Conservation (phyloP, 2,888 invertebrate genomes). For the Drosophila neonasuta region DNA sequence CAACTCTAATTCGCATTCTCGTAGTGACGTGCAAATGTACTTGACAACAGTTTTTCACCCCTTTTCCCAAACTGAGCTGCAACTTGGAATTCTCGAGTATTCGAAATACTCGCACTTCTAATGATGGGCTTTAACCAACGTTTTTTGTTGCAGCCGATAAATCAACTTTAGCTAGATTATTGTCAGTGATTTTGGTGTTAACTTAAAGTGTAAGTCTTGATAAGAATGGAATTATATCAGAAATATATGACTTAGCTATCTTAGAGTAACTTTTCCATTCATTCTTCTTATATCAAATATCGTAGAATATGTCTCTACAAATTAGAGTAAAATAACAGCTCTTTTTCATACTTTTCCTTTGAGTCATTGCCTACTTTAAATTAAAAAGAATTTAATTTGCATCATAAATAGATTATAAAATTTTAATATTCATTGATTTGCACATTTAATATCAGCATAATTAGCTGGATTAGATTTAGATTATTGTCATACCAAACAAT, state of each 20-base stretch:
- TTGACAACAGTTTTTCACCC: conserved; percentile 44
- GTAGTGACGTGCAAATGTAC: conserved; percentile 69
- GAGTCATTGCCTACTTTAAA: too few species aligned
- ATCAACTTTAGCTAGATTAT: conserved; percentile 8
- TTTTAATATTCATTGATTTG: too few species aligned
- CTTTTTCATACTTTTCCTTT: too few species aligned
- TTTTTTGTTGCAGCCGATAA: conserved; percentile 17
- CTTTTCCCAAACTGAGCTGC: conserved; percentile 16
- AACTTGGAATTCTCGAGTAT: conserved; percentile 13
- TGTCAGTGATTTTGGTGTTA: background rate
- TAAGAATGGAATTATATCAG: background rate
- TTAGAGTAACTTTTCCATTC: too few species aligned
- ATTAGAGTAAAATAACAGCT: too few species aligned
- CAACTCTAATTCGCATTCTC: conserved; percentile 29
- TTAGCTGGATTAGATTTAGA: too few species aligned
- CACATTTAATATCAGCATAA: too few species aligned
- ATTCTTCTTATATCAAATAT: too few species aligned
- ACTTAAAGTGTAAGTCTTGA: background rate
- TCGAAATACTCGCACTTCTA: conserved; percentile 8
- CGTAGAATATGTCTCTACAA: too few species aligned
- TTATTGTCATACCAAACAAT: too few species aligned
- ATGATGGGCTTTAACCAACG: conserved; percentile 7
- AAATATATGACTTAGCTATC: background rate
- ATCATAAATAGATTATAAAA: too few species aligned
- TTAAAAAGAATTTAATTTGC: too few species aligned